Evolutionary conservation across 1,140 invertebrate genomes (phyloP).

Genomic region (Galendromus occidentalis): DNA sequence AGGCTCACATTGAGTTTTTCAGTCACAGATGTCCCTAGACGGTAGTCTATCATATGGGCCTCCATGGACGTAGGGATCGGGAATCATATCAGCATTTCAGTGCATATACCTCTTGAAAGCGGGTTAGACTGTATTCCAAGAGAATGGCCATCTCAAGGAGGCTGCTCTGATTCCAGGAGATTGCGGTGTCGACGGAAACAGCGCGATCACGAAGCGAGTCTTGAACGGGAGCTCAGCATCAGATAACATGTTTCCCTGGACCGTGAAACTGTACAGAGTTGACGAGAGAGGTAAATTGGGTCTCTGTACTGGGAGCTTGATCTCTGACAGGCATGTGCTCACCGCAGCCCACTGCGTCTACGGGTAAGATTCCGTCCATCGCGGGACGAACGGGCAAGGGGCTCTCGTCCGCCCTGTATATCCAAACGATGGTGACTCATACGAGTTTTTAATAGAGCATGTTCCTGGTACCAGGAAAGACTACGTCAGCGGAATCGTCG

Average conservation of each 20-base stretch:
- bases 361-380: slow-evolving; percentile 8
- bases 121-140: no score
- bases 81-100: no score
- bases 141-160: no score
- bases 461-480: not conserved
- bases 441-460: no score
- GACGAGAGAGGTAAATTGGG: slow-evolving; percentile 11
- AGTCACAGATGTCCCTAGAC: no score
- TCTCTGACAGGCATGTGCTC: slow-evolving; percentile 26
- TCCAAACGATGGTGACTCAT: no score
- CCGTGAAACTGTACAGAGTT: not conserved
- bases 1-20: no score
- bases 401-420: no score
- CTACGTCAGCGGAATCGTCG: slow-evolving; percentile 2
- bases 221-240: not conserved
- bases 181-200: slow-evolving; percentile 1
- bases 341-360: slow-evolving; percentile 29
- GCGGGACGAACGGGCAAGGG: no score
- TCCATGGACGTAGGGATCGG: no score
- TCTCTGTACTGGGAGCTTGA: slow-evolving; percentile 27
- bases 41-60: no score
- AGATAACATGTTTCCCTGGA: not conserved
- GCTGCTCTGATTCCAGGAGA: not conserved
- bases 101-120: no score
- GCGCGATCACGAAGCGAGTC: slow-evolving; percentile 4